Evolutionary conservation across 2,113 vertebrate species (phyloP).

Genomic region (Mastomys coucha): DNA sequence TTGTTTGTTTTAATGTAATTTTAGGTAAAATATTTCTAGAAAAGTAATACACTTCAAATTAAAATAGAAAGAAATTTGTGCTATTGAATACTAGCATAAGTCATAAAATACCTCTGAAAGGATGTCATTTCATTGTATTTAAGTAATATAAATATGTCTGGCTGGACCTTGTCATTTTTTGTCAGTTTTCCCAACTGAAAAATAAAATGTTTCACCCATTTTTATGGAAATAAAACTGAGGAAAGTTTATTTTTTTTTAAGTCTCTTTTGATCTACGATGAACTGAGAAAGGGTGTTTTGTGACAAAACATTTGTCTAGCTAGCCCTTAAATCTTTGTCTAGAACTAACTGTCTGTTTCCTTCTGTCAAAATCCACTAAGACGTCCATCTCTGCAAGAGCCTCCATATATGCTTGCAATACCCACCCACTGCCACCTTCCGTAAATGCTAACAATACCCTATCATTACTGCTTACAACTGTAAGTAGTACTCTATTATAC

Average conservation of each 20-base stretch:
- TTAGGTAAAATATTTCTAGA: not conserved
- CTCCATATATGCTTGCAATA: not conserved
- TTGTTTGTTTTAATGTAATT: not conserved
- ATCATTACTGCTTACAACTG: no score
- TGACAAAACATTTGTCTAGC: no score
- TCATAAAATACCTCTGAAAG: slow-evolving; percentile 30
- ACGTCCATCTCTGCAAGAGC: not conserved
- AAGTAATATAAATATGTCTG: not conserved
- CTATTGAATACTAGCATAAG: not conserved
- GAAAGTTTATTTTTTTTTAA: not conserved
- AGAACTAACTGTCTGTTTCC: not conserved
- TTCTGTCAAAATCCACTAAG: not conserved
- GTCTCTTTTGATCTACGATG: no score
- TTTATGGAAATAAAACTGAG: not conserved
- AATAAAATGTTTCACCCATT: not conserved
- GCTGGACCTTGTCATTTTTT: not conserved
- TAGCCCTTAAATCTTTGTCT: no score
- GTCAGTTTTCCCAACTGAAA: not conserved
- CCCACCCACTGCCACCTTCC: not conserved
- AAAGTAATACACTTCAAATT: not conserved
- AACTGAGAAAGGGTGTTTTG: no score
- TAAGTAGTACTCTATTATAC: no score
- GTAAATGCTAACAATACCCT: accelerated
- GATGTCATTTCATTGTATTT: not conserved
- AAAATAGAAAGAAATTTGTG: not conserved